phyloP scores from a whole-genome alignment of 2,113 vertebrate genomes.

The Struthidea cinerea region DNA sequence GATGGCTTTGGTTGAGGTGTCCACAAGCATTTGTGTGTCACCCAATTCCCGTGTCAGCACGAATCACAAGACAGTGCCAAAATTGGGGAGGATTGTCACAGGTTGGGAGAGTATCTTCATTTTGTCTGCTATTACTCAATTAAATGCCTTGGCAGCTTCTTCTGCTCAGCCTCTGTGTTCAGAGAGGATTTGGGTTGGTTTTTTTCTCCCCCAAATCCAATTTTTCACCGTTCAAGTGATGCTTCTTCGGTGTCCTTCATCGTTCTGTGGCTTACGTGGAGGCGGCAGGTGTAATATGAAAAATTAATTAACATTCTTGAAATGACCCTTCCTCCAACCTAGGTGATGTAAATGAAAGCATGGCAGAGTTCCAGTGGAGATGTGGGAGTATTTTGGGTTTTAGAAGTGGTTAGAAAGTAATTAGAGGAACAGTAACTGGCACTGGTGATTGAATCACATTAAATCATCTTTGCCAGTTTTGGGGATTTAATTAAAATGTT shows the following conservation, averaged over 20 bases:
- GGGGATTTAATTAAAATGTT: rapidly evolving
- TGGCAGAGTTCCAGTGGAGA: background rate
- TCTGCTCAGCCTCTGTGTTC: background rate
- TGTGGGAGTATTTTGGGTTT: background rate
- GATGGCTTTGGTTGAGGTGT: background rate
- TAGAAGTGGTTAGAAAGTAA: background rate
- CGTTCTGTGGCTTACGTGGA: rapidly evolving
- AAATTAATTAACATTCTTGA: background rate
- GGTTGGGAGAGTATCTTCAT: background rate
- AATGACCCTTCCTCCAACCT: background rate
- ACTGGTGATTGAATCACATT: background rate
- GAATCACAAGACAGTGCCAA: background rate
- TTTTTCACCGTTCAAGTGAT: background rate
- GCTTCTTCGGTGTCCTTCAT: background rate
- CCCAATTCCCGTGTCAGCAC: background rate
- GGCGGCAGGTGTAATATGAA: background rate
- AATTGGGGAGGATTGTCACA: rapidly evolving
- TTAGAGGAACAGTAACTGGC: background rate
- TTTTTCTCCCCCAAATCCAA: rapidly evolving
- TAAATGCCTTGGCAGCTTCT: background rate
- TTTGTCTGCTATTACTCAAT: background rate
- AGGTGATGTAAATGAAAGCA: background rate
- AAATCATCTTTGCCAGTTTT: background rate
- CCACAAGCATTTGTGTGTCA: background rate
- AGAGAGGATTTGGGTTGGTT: background rate